These are phyloP conservation scores for Rhinichthys klamathensis DNA, from an alignment of 2,113 vertebrate species.

Conservation along the genomic window DNA sequence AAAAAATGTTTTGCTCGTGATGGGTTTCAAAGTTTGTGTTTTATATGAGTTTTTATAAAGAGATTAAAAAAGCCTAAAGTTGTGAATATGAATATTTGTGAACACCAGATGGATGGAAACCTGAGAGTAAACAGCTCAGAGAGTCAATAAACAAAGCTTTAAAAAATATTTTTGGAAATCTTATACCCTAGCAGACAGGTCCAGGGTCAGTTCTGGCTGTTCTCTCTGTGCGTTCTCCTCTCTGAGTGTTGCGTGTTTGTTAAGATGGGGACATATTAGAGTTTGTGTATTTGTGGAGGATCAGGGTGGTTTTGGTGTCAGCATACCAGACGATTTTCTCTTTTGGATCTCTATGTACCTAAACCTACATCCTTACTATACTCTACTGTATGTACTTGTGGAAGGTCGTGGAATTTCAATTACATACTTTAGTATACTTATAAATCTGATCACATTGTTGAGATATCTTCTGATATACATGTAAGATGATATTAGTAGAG, in stretches of 20 bases:
- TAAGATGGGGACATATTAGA: not conserved
- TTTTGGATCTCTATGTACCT: not conserved
- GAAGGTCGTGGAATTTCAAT: not conserved
- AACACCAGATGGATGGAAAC: constrained; percentile 32
- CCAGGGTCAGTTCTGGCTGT: constrained; percentile 22
- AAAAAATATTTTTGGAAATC: constrained; percentile 42
- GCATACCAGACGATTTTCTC: not conserved
- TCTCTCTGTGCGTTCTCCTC: not conserved
- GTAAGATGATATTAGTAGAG: not conserved
- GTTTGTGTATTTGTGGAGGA: constrained; percentile 12
- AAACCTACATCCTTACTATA: not conserved
- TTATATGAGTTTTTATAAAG: not conserved
- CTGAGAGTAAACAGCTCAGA: constrained; percentile 7
- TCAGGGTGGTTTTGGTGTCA: not conserved
- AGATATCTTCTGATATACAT: not conserved
- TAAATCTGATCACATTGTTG: not conserved
- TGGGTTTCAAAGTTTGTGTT: not conserved
- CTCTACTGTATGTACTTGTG: not conserved
- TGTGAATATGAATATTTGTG: not conserved
- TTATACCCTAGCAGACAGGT: not conserved
- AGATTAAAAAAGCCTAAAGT: too few species aligned
- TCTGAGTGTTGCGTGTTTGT: not conserved
- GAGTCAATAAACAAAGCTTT: constrained; percentile 48
- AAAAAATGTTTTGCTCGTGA: not conserved
- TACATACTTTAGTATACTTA: not conserved